Conservation (phyloP, 2,113 vertebrate genomes). For the Meles meles region DNA sequence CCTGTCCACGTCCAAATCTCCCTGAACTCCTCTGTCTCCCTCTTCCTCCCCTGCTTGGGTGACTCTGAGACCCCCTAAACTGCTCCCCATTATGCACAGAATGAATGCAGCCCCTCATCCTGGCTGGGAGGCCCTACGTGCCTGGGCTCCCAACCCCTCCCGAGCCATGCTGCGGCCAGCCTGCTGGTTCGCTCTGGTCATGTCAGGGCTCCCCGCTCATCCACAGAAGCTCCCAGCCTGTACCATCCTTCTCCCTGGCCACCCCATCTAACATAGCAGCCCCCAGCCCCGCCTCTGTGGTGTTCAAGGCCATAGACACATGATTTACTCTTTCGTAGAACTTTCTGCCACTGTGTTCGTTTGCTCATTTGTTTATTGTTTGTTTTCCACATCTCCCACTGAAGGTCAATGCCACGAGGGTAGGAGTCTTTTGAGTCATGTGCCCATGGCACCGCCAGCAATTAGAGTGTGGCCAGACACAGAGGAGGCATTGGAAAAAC, state of each 20-base stretch:
- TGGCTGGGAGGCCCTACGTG: not conserved
- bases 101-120: not conserved
- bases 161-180: accelerated
- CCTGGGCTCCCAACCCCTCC: accelerated
- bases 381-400: not conserved
- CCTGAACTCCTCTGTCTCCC: not conserved
- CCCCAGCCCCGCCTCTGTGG: not conserved
- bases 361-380: not conserved
- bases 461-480: not conserved
- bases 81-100: not conserved
- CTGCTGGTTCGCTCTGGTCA: not conserved
- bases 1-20: too few species aligned
- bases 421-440: not conserved
- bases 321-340: accelerated
- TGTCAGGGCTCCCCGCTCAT: accelerated
- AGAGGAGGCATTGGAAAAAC: not conserved
- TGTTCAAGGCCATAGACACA: not conserved
- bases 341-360: too few species aligned
- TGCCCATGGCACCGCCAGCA: not conserved
- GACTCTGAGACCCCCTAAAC: not conserved
- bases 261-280: not conserved
- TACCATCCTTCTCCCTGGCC: not conserved
- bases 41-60: not conserved
- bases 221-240: not conserved
- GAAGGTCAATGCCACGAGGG: not conserved